Evolutionary conservation across 2,113 vertebrate genomes (phyloP).

Genomic region (Lanius collurio): DNA sequence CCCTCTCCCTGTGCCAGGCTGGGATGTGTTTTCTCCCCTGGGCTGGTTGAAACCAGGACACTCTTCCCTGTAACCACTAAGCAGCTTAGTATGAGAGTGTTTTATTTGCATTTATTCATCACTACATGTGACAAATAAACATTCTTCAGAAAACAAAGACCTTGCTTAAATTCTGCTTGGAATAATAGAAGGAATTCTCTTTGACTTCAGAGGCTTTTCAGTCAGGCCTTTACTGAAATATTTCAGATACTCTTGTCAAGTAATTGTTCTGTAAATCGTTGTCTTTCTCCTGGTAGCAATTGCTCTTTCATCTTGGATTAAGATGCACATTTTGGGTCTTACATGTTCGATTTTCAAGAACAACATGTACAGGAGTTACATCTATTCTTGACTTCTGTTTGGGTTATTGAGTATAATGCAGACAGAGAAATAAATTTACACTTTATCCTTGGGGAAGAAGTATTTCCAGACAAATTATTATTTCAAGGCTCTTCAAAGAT

Average conservation of each 20-base stretch:
- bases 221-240: not conserved
- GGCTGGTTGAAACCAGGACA: not conserved
- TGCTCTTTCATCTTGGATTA: slow-evolving; percentile 46
- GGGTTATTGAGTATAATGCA: not conserved
- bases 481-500: slow-evolving; percentile 38
- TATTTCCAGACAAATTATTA: slow-evolving; percentile 52
- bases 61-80: not conserved
- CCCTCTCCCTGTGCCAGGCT: not conserved
- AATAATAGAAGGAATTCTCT: not conserved
- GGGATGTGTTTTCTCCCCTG: not conserved
- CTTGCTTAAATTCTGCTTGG: not conserved
- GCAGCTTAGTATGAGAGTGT: not conserved
- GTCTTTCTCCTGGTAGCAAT: not conserved
- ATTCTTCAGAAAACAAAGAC: not conserved
- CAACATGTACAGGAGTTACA: not conserved
- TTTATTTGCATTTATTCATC: not conserved
- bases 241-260: not conserved
- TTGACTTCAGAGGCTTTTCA: not conserved
- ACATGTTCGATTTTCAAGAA: slow-evolving; percentile 11
- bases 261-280: slow-evolving; percentile 25
- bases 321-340: slow-evolving; percentile 31
- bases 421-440: slow-evolving; percentile 12
- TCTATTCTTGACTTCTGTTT: not conserved
- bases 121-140: not conserved
- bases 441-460: slow-evolving; percentile 20